phyloP scores from a whole-genome alignment of 2,113 vertebrate species.

The Alosa alosa region DNA sequence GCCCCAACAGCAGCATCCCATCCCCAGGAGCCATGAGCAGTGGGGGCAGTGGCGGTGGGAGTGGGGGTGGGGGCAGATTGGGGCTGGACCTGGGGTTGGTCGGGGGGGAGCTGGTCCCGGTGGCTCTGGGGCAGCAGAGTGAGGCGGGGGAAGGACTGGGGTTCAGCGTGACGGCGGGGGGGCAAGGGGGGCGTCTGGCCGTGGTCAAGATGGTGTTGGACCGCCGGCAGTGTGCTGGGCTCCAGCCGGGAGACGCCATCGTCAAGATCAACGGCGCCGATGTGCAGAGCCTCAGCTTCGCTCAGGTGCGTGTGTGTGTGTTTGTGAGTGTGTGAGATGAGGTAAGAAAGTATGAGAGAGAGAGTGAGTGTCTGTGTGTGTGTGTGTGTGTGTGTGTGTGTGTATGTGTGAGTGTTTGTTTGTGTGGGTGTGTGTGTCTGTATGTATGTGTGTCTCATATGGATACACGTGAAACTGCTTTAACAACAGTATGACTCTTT shows the following conservation, averaged over 20 bases:
- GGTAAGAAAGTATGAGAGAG: too few species aligned
- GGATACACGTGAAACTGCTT: too few species aligned
- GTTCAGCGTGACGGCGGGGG: slow-evolving; percentile 70
- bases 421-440: neutral
- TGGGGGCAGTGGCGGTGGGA: slow-evolving; percentile 24
- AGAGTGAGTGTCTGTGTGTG: neutral
- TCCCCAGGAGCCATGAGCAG: slow-evolving; percentile 46
- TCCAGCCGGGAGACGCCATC: slow-evolving; percentile 71
- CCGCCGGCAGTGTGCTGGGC: slow-evolving; percentile 65
- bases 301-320: slow-evolving; percentile 59
- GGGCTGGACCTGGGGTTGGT: slow-evolving; percentile 61
- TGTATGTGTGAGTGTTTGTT: neutral
- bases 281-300: slow-evolving; percentile 68
- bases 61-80: slow-evolving; percentile 60
- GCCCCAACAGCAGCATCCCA: slow-evolving; percentile 37
- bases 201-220: slow-evolving; percentile 75
- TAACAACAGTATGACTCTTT: neutral
- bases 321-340: neutral
- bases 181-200: slow-evolving; percentile 62
- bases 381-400: slow-evolving; percentile 35
- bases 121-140: slow-evolving; percentile 63
- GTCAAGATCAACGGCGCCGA: slow-evolving; percentile 75
- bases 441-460: neutral
- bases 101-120: slow-evolving; percentile 66
- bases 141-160: slow-evolving; percentile 63